Evolutionary conservation across 2,888 invertebrate genomes (phyloP).

Genomic region (Thecocarcelia acutangulata): DNA sequence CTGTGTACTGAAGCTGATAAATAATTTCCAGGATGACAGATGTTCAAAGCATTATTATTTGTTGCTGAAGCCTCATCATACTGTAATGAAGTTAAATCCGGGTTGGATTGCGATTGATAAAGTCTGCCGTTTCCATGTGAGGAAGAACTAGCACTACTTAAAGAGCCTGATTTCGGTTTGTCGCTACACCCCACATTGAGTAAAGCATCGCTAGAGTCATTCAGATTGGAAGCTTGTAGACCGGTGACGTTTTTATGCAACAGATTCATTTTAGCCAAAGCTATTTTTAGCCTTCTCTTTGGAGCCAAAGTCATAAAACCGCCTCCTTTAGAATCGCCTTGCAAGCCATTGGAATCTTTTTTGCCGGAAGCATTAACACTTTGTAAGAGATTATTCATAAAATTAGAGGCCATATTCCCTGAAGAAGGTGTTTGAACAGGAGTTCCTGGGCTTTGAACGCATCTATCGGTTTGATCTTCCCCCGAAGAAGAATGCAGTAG

Average conservation of each 20-base stretch:
- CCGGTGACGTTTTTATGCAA: slow-evolving; percentile 76
- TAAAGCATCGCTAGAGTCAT: slow-evolving; percentile 76
- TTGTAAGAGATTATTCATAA: slow-evolving; percentile 83
- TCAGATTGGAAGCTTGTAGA: slow-evolving; percentile 73
- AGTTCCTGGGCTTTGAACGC: slow-evolving; percentile 81
- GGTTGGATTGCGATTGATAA: slow-evolving; percentile 94
- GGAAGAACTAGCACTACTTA: slow-evolving; percentile 73
- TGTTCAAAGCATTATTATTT: slow-evolving; percentile 51
- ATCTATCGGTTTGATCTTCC: slow-evolving; percentile 78
- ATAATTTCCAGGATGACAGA: slow-evolving; percentile 72
- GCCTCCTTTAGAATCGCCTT: slow-evolving; percentile 80
- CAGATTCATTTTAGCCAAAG: slow-evolving; percentile 94
- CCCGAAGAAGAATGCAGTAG: slow-evolving; percentile 71
- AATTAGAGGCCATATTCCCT: slow-evolving; percentile 78
- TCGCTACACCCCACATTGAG: slow-evolving; percentile 71
- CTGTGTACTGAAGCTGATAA: slow-evolving; percentile 75
- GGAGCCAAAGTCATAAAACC: slow-evolving; percentile 94
- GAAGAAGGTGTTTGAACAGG: slow-evolving; percentile 74
- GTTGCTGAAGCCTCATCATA: slow-evolving; percentile 87
- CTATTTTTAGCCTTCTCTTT: slow-evolving; percentile 91
- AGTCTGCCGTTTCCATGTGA: slow-evolving; percentile 79
- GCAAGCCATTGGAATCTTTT: slow-evolving; percentile 70
- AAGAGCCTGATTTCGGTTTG: slow-evolving; percentile 73
- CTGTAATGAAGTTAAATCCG: slow-evolving; percentile 87
- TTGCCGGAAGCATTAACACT: slow-evolving; percentile 78